Evolutionary conservation across 2,888 invertebrate genomes (phyloP).

Genomic region (Caenorhabditis becei): DNA sequence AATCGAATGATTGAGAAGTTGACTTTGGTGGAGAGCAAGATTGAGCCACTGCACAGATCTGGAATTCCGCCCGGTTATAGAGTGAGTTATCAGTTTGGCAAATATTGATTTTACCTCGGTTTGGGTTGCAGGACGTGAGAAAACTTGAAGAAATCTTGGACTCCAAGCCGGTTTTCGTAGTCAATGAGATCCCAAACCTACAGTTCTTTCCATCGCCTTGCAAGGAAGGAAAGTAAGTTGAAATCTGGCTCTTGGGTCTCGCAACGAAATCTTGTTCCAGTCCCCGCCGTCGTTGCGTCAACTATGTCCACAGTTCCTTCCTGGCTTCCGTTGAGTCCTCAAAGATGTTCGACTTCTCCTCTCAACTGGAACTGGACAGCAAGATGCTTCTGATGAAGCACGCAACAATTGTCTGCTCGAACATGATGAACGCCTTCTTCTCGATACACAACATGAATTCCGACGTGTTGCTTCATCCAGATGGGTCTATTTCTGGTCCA

Average conservation of each 20-base stretch:
- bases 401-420: constrained; percentile 36
- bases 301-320: constrained; percentile 48
- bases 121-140: constrained; percentile 25
- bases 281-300: neutral
- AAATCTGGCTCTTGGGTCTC: neutral
- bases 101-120: too few species aligned
- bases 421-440: constrained; percentile 57
- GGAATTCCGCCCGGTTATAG: constrained; percentile 48
- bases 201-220: constrained; percentile 14
- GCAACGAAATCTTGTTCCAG: constrained; percentile 5
- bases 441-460: constrained; percentile 53
- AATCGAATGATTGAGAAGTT: constrained; percentile 62
- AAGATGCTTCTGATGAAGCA: constrained; percentile 45
- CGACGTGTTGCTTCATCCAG: constrained; percentile 43
- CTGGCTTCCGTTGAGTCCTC: constrained; percentile 43
- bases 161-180: constrained; percentile 36
- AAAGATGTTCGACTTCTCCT: constrained; percentile 52
- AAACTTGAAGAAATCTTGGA: constrained; percentile 45
- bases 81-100: constrained; percentile 14
- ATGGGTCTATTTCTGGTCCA: constrained; percentile 31
- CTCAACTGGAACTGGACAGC: constrained; percentile 33
- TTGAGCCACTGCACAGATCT: constrained; percentile 41
- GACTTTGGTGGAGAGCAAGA: constrained; percentile 62
- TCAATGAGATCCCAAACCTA: constrained; percentile 38
- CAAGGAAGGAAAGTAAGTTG: neutral